Percentiles rank a stretch among this genome's conserved stretches.
Conservation (phyloP, 2,888 invertebrate species). For the Thecophora atra region DNA sequence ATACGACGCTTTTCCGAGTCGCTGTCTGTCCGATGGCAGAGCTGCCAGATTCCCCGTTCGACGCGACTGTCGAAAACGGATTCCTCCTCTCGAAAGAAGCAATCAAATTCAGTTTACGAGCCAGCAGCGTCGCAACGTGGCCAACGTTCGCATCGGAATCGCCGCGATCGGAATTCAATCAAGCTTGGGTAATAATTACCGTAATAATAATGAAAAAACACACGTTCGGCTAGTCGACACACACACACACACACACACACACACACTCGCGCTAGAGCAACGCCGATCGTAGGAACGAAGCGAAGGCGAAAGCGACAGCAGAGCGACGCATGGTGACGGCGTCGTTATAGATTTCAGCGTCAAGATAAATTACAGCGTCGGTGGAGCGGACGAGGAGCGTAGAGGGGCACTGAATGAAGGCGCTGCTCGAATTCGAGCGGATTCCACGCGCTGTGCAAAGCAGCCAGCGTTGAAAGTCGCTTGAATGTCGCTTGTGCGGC, state of each 20-base stretch:
- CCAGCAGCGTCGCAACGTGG: neutral
- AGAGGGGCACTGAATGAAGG: slow-evolving; percentile 38
- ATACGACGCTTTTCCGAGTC: neutral
- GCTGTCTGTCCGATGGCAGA: neutral
- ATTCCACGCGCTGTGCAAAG: neutral
- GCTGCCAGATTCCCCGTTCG: neutral
- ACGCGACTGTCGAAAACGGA: slow-evolving; percentile 13
- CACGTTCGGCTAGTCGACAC: slow-evolving; percentile 22
- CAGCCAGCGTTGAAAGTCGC: no score
- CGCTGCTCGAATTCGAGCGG: neutral
- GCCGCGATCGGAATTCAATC: slow-evolving; percentile 31
- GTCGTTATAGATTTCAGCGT: slow-evolving; percentile 64
- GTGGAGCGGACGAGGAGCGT: slow-evolving; percentile 28
- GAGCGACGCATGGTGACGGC: slow-evolving; percentile 47
- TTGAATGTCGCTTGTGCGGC: no score
- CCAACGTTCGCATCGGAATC: neutral
- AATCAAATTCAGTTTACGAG: slow-evolving; percentile 1
- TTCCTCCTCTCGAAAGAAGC: slow-evolving; percentile 11
- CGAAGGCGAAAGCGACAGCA: neutral
- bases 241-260: slow-evolving; percentile 34
- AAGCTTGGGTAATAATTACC: slow-evolving; percentile 35
- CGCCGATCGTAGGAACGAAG: neutral
- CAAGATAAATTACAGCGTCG: slow-evolving; percentile 60
- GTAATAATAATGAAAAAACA: slow-evolving; percentile 31
- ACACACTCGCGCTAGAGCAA: slow-evolving; percentile 4